Conservation (phyloP, 2,888 invertebrate genomes). For the Hemithea aestivaria region DNA sequence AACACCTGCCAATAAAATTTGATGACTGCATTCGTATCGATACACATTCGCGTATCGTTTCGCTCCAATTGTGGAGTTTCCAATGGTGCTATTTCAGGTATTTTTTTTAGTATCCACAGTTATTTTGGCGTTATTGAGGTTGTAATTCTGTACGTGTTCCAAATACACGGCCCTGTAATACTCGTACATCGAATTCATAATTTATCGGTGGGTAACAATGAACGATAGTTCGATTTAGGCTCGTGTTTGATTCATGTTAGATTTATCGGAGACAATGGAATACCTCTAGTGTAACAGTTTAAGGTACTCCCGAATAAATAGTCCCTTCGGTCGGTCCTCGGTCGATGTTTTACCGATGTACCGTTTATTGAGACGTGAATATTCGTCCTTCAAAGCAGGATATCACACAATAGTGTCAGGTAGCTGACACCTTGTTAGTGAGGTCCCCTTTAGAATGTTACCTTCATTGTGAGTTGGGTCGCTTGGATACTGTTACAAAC, state of each 20-base stretch:
- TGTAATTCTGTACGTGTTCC: slow-evolving; percentile 29
- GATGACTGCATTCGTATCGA: slow-evolving; percentile 23
- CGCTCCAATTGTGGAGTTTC: slow-evolving; percentile 30
- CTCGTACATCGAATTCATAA: slow-evolving; percentile 23
- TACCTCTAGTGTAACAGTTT: slow-evolving; percentile 31
- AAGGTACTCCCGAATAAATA: slow-evolving; percentile 37
- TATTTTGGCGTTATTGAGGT: slow-evolving; percentile 27
- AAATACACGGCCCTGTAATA: slow-evolving; percentile 20
- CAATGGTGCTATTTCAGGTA: slow-evolving; percentile 26
- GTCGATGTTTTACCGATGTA: slow-evolving; percentile 32
- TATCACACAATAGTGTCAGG: slow-evolving; percentile 69
- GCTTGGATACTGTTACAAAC: slow-evolving; percentile 60
- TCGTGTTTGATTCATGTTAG: slow-evolving; percentile 27
- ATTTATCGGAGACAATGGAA: slow-evolving; percentile 29
- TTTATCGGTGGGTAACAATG: slow-evolving; percentile 23
- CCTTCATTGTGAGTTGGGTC: slow-evolving; percentile 65
- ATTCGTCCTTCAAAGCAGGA: slow-evolving; percentile 58
- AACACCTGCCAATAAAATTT: slow-evolving; percentile 30
- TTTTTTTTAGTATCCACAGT: slow-evolving; percentile 26
- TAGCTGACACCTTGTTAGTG: slow-evolving; percentile 72
- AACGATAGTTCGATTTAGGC: slow-evolving; percentile 19
- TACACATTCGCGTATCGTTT: slow-evolving; percentile 28
- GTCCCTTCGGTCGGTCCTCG: slow-evolving; percentile 33
- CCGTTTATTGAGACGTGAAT: slow-evolving; percentile 62
- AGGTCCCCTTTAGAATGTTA: slow-evolving; percentile 54